phyloP scores from a whole-genome alignment of 1,140 invertebrate species.

The Dysdera silvatica region DNA sequence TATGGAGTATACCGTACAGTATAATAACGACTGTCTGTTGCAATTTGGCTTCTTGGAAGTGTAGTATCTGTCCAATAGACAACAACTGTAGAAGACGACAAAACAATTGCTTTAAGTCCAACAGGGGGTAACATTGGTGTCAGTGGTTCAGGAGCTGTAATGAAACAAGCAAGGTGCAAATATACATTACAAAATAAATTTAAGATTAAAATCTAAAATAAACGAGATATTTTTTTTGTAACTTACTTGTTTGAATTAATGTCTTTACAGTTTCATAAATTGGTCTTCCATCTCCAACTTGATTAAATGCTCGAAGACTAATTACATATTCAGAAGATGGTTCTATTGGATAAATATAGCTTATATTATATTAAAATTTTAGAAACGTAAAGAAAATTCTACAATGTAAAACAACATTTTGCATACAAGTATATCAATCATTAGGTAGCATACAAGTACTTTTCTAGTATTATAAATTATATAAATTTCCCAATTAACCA shows the following conservation, averaged over 20 bases:
- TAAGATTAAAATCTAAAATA: background rate
- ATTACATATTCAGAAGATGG: constrained; percentile 93
- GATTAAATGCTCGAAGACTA: constrained; percentile 81
- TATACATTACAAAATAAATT: background rate
- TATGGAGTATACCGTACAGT: constrained; percentile 60
- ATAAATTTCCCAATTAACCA: no score
- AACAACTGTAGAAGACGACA: constrained; percentile 79
- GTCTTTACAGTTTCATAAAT: constrained; percentile 88
- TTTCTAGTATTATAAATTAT: no score
- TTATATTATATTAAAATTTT: no score
- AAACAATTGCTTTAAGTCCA: constrained; percentile 74
- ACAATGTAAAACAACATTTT: no score
- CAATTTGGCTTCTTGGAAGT: constrained; percentile 65
- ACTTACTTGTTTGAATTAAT: constrained; percentile 39
- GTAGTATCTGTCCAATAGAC: constrained; percentile 93
- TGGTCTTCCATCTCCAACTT: constrained; percentile 77
- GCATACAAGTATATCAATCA: no score
- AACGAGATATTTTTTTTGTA: background rate
- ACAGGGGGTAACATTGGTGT: constrained; percentile 77
- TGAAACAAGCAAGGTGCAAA: background rate
- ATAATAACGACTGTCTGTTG: constrained; percentile 77
- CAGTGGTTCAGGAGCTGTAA: constrained; percentile 39
- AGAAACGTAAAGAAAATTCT: no score
- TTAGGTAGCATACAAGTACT: no score
- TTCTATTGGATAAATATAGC: constrained; percentile 45